Evolutionary conservation across 2,113 vertebrate genomes (phyloP).

Genomic region (Quiscalus mexicanus): DNA sequence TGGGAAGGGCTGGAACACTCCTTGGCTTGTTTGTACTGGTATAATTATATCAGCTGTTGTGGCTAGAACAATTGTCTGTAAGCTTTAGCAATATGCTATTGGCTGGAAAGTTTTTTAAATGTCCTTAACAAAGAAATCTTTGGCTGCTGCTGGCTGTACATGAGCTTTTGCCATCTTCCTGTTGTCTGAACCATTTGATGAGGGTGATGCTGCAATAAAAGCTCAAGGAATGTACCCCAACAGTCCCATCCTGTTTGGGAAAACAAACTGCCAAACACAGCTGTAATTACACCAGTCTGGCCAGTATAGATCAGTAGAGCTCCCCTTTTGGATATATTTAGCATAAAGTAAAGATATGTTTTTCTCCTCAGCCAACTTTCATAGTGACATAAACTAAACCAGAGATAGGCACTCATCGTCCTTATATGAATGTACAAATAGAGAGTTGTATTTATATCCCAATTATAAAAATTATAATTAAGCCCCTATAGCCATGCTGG

Average conservation of each 20-base stretch:
- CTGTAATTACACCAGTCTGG: neutral
- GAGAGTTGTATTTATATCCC: neutral
- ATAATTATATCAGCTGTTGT: neutral
- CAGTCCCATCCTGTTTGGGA: neutral
- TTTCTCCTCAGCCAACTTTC: neutral
- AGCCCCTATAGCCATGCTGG: neutral
- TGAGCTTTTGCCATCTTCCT: neutral
- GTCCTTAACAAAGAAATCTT: neutral
- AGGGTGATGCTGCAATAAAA: neutral
- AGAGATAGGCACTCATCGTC: neutral
- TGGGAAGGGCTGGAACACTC: neutral
- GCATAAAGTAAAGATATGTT: neutral
- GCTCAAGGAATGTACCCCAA: neutral
- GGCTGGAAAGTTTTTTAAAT: neutral
- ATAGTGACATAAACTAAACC: conserved; percentile 1
- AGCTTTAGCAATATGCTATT: neutral
- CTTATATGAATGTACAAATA: neutral
- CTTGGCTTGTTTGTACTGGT: neutral
- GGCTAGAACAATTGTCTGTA: neutral
- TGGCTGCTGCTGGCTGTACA: neutral
- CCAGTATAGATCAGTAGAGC: neutral
- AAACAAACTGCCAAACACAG: neutral
- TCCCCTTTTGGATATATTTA: neutral
- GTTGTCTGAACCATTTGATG: neutral
- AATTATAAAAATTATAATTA: conserved; percentile 18